Conservation (phyloP, 2,888 invertebrate genomes). For the Drepanosiphum platanoidis region DNA sequence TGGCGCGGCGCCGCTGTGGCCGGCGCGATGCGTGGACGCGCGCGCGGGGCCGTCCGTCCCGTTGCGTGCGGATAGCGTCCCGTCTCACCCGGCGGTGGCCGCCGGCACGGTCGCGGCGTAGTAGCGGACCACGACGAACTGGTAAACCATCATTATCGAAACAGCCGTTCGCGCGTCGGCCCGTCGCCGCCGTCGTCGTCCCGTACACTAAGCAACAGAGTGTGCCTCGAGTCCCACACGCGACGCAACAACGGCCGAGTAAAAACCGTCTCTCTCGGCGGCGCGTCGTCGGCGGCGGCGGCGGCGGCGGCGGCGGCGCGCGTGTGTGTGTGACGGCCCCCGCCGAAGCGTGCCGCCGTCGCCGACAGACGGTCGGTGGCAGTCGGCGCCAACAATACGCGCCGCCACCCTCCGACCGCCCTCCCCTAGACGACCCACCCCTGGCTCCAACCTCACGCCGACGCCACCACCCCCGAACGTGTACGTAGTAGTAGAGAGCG, state of each 20-base stretch:
- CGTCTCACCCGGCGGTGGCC: slow-evolving; percentile 34
- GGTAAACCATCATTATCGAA: slow-evolving; percentile 46
- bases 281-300: slow-evolving; percentile 75
- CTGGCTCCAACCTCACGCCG: background rate
- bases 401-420: background rate
- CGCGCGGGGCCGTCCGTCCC: too few species aligned
- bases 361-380: slow-evolving; percentile 81
- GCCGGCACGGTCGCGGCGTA: slow-evolving; percentile 51
- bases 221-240: background rate
- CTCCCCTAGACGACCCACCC: background rate
- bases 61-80: too few species aligned
- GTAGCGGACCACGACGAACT: slow-evolving; percentile 60
- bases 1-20: too few species aligned
- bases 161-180: background rate
- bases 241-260: slow-evolving; percentile 2
- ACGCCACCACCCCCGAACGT: background rate
- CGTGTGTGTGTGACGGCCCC: slow-evolving; percentile 12
- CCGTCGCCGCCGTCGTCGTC: slow-evolving; percentile 46
- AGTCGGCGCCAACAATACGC: slow-evolving; percentile 79
- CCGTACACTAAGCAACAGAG: slow-evolving; percentile 55
- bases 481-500: too few species aligned
- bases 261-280: background rate
- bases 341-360: slow-evolving; percentile 72
- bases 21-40: too few species aligned
- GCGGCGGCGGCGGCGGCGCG: slow-evolving; percentile 77